Percentiles rank a stretch among this genome's conserved stretches.
phyloP scores from a whole-genome alignment of 2,113 vertebrate species.

The Esox niger region DNA sequence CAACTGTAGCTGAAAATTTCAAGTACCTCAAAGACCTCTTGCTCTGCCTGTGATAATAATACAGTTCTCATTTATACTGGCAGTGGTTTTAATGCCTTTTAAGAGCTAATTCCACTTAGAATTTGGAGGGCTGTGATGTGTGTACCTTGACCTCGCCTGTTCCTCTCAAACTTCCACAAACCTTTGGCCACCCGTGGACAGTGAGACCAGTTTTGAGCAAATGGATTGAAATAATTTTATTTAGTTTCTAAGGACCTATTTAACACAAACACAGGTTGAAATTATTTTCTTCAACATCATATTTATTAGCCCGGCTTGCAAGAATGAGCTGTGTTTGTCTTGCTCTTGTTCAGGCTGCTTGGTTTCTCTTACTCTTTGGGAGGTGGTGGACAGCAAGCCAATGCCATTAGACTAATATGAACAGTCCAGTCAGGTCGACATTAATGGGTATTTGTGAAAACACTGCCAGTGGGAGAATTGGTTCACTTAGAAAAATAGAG shows the following conservation, averaged over 20 bases:
- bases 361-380: background rate
- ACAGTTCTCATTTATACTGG: background rate
- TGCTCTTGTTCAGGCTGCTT: background rate
- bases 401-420: background rate
- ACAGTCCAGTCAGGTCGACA: background rate
- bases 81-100: background rate
- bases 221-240: background rate
- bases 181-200: background rate
- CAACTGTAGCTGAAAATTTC: too few species aligned
- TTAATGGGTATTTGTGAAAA: conserved; percentile 3
- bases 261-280: too few species aligned
- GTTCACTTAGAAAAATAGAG: conserved; percentile 25
- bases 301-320: background rate
- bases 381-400: background rate
- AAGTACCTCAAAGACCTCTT: too few species aligned
- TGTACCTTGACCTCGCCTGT: background rate
- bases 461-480: background rate
- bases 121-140: background rate
- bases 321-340: background rate
- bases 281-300: too few species aligned
- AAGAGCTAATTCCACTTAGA: background rate
- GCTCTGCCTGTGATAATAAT: background rate
- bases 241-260: too few species aligned
- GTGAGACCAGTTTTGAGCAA: background rate
- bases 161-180: too few species aligned